Conservation (phyloP, 2,113 vertebrate species). For the Aphyosemion australe region DNA sequence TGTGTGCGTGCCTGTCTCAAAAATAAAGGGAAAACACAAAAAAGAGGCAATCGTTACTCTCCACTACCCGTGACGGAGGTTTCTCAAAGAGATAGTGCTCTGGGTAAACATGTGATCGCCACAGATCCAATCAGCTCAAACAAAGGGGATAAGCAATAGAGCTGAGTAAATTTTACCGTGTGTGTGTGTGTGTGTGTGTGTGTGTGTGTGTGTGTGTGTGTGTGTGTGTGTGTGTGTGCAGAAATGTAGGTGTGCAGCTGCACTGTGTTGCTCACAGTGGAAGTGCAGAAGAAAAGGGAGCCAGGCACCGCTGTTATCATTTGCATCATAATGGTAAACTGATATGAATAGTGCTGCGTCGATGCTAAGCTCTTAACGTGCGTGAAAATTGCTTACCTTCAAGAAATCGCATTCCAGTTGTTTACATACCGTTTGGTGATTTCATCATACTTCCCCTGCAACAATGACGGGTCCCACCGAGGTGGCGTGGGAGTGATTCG, state of each 20-base stretch:
- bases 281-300: constrained; percentile 52
- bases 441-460: constrained; percentile 62
- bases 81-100: constrained; percentile 76
- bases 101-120: constrained; percentile 78
- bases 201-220: constrained; percentile 22
- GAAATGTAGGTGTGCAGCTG: constrained; percentile 63
- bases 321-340: constrained; percentile 78
- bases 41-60: constrained; percentile 67
- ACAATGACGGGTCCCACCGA: constrained; percentile 38
- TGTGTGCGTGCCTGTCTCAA: constrained; percentile 66
- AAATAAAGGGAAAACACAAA: constrained; percentile 78
- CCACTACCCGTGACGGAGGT: constrained; percentile 74
- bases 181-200: not conserved
- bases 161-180: constrained; percentile 51
- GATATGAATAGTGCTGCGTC: constrained; percentile 65
- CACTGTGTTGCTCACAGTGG: constrained; percentile 39
- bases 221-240: constrained; percentile 31
- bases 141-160: constrained; percentile 71
- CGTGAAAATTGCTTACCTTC: constrained; percentile 73
- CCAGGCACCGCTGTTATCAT: constrained; percentile 71
- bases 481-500: constrained; percentile 57
- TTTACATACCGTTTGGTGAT: constrained; percentile 61
- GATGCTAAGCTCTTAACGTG: constrained; percentile 68
- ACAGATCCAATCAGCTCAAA: constrained; percentile 78
- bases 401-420: constrained; percentile 61